Base-by-base conservation (phyloP, 2,113 vertebrate species). In the Myotis davidii region DNA sequence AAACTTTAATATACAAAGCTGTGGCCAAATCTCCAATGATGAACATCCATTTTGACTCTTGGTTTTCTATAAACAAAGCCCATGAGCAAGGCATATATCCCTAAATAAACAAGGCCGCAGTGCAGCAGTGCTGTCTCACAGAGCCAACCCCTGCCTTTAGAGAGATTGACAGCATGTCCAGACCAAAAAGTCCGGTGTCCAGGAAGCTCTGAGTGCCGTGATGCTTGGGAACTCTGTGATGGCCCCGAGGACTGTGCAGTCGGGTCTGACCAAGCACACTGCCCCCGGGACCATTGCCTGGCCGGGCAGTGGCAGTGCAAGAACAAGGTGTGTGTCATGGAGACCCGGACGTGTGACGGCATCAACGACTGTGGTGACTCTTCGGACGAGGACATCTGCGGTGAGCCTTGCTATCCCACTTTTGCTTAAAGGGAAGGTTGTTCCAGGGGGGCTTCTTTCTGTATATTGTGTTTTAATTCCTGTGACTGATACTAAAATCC, bases 331-430 rank as follows among this genome's bases (percentile, higher is more conserved):
- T 99, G 99, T 83, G 97, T 99, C 93, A 98, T 98, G 4, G 98
- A 99, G 18, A 97, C 98, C 6, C 99, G 99, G 99, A 99, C 99
- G 97, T 99, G 99, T 20, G 98, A 99, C 0, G 98, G 99, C 2
- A 96, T 99, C 17, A 98, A 99, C 0, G 98, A 99, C 98, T 99
- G 99, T 6, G 98, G 99, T 0, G 99, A 99, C 94, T 97, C 97
- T 52, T 99, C 99, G 0, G 99, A 99, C 20, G 99, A 99, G 97
- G 98, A 99, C 0, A 2, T 88, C 52, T 98, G 98, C 0, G 98
- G 98, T 98, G 96, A 91, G 93, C 87, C 0, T 3, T 20, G 1
- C 65, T 29, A n/a, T 20, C 20, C 3, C 9, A 27, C 21, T 32
- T 25, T 5, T 1, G 0, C 9, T 72, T 54, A 34, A 61, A n/a